Evolutionary conservation across 2,797 vertebrate genomes (phyloP).

Genomic region (Mormyrus proboscirostris): DNA sequence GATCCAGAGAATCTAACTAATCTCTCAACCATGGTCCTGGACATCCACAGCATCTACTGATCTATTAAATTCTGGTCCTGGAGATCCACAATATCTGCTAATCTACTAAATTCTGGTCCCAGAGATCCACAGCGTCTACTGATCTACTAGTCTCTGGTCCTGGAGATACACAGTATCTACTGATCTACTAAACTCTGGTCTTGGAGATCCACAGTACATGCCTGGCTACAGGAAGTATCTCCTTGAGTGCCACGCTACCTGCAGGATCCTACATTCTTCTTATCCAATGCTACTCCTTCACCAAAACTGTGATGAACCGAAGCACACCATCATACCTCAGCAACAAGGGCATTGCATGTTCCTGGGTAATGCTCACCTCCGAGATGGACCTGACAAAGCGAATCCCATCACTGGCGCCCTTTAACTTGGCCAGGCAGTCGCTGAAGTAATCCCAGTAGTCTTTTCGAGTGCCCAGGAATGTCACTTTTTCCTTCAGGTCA

Average conservation of each 20-base stretch:
- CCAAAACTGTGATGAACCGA: neutral
- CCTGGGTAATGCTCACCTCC: slow-evolving; percentile 65
- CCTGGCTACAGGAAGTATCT: neutral
- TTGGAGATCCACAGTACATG: neutral
- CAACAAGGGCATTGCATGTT: neutral
- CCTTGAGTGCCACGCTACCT: neutral
- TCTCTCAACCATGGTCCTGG: neutral
- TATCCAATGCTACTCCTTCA: neutral
- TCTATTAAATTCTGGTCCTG: neutral
- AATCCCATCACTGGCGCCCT: slow-evolving; percentile 87
- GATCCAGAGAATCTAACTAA: neutral
- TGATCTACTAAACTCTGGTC: neutral
- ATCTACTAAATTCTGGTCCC: neutral
- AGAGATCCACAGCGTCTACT: neutral
- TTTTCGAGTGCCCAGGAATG: slow-evolving; percentile 78
- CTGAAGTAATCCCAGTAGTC: slow-evolving; percentile 94
- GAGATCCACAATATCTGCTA: neutral
- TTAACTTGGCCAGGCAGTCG: slow-evolving; percentile 80
- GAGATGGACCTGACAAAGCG: slow-evolving; percentile 87
- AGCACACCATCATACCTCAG: neutral
- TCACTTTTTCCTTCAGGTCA: slow-evolving; percentile 85
- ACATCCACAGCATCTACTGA: neutral
- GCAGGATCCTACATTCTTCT: neutral
- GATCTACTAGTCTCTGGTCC: neutral
- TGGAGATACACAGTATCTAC: neutral